These are phyloP conservation scores for Enteromius paludinosus DNA, from an alignment of 2,797 vertebrate genomes.

Conservation along the genomic window DNA sequence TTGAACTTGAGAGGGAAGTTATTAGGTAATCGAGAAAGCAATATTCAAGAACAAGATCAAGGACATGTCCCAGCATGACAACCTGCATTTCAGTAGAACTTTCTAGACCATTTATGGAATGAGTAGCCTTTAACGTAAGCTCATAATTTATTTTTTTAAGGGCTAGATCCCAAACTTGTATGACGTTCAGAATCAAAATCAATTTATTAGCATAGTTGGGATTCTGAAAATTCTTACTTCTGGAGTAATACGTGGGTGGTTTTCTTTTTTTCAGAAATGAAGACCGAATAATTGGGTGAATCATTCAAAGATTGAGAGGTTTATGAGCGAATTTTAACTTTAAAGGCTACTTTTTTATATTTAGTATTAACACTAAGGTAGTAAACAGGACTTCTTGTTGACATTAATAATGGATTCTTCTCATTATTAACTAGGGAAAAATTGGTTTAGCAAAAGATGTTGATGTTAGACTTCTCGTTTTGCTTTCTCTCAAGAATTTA, in stretches of 20 bases:
- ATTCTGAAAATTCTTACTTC: background rate
- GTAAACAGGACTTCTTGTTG: background rate
- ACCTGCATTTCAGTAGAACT: slow-evolving; percentile 66
- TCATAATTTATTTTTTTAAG: background rate
- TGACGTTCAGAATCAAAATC: slow-evolving; percentile 10
- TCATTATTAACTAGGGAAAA: background rate
- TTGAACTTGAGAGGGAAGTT: slow-evolving; percentile 49
- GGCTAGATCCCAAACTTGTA: background rate
- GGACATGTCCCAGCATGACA: background rate
- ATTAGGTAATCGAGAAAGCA: slow-evolving; percentile 69
- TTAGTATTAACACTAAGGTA: background rate
- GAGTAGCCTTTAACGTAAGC: slow-evolving; percentile 21
- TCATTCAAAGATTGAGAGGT: background rate
- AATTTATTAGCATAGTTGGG: background rate
- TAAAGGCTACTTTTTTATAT: slow-evolving; percentile 5
- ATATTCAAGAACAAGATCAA: slow-evolving; percentile 64
- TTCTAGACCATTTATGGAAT: slow-evolving; percentile 39
- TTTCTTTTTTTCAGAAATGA: background rate
- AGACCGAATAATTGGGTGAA: background rate
- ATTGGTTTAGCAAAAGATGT: background rate
- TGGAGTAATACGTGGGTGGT: background rate
- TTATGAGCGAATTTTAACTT: background rate
- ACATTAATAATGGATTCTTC: background rate
- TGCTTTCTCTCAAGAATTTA: background rate
- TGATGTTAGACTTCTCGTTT: background rate